Evolutionary conservation across 2,888 invertebrate species (phyloP).

Genomic region (Plebejus anna): DNA sequence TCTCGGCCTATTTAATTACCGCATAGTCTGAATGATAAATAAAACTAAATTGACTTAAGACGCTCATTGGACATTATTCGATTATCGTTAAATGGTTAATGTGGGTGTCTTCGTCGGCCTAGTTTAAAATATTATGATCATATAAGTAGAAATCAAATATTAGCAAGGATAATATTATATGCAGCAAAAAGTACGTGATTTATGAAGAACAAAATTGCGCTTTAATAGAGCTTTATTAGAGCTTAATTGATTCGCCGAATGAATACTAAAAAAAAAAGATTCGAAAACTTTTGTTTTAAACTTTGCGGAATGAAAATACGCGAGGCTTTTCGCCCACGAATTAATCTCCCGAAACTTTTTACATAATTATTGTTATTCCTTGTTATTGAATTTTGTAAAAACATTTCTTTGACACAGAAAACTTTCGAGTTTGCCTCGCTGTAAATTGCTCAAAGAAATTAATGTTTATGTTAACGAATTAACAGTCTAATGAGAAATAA

Average conservation of each 20-base stretch:
- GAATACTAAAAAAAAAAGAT: background rate
- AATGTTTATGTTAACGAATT: background rate
- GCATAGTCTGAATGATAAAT: background rate
- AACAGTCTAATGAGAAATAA: background rate
- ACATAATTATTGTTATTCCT: conserved; percentile 14
- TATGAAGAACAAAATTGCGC: background rate
- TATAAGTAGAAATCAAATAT: too few species aligned
- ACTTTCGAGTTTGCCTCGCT: background rate
- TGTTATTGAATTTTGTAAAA: conserved; percentile 17
- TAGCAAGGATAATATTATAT: too few species aligned
- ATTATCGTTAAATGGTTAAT: background rate
- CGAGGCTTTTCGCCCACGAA: background rate
- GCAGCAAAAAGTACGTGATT: too few species aligned
- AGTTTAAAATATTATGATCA: too few species aligned
- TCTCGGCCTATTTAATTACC: conserved; percentile 7
- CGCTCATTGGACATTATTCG: conserved; percentile 3
- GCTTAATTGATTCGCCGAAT: background rate
- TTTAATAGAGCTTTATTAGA: background rate
- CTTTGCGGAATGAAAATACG: background rate
- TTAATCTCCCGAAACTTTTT: conserved; percentile 18
- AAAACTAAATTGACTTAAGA: conserved; percentile 18
- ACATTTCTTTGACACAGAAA: background rate
- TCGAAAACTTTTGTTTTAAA: conserved; percentile 8
- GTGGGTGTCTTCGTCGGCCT: background rate
- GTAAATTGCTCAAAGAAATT: conserved; percentile 11